A percentile compares a stretch with the other conserved stretches of the same genome.
Evolutionary conservation across 2,113 vertebrate genomes (phyloP).

Genomic region (Eptesicus fuscus): DNA sequence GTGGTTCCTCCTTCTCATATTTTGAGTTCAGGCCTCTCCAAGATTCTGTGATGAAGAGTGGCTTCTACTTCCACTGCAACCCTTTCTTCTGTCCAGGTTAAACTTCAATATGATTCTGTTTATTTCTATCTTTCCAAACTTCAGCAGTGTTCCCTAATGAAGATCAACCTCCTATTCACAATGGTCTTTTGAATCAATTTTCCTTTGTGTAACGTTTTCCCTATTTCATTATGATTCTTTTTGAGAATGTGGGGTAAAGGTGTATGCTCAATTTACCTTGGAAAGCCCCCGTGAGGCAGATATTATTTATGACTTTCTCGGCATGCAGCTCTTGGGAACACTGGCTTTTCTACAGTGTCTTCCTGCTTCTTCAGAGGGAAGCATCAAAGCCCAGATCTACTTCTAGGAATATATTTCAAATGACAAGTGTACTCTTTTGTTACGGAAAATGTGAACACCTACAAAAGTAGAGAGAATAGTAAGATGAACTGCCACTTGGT

Average conservation of each 20-base stretch:
- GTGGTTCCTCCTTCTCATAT: not conserved
- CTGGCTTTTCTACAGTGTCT: not conserved
- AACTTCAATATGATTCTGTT: not conserved
- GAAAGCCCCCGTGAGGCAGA: not conserved
- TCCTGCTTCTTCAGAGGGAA: not conserved
- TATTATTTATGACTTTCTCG: not conserved
- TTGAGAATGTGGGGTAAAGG: not conserved
- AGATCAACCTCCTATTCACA: not conserved
- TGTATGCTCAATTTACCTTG: not conserved
- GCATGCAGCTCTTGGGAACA: not conserved
- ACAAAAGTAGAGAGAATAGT: not conserved
- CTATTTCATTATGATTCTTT: not conserved
- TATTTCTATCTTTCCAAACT: not conserved
- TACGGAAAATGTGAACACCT: not conserved
- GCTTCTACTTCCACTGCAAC: not conserved
- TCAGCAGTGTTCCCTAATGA: not conserved
- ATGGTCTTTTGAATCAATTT: not conserved
- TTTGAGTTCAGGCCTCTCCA: not conserved
- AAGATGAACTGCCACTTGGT: not conserved
- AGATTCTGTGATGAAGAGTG: not conserved
- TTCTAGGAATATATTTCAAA: not conserved
- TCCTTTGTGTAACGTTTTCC: not conserved
- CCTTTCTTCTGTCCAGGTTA: not conserved
- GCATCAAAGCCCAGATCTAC: not conserved
- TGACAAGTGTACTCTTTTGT: not conserved